phyloP scores from a whole-genome alignment of 2,113 vertebrate genomes.

The Ceyx margarethae region DNA sequence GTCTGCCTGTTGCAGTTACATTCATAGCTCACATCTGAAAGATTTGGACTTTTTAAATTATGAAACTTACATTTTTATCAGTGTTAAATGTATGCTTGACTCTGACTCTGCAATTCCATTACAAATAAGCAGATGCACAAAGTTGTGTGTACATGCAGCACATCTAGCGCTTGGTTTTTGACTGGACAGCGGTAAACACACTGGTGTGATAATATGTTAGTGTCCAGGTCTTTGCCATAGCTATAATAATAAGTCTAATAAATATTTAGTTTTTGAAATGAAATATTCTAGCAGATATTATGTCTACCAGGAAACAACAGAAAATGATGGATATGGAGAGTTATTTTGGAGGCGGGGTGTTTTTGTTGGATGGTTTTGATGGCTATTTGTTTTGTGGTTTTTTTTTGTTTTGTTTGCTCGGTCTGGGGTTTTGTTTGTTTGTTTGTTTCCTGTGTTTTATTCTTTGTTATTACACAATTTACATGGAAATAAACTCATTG shows the following conservation, averaged over 20 bases:
- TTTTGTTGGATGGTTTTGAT: not conserved
- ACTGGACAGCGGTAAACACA: accelerated
- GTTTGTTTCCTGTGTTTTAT: not conserved
- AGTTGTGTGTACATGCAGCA: not conserved
- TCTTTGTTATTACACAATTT: not conserved
- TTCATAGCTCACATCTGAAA: not conserved
- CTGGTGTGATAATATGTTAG: not conserved
- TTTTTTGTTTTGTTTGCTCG: not conserved
- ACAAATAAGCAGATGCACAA: not conserved
- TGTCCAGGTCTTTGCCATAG: not conserved
- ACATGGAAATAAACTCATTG: not conserved
- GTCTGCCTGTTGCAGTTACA: not conserved
- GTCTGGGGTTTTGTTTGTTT: not conserved
- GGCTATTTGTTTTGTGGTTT: no score
- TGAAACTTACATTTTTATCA: not conserved
- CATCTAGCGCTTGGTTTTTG: not conserved
- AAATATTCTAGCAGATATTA: not conserved
- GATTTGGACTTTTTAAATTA: not conserved
- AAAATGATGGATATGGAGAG: not conserved
- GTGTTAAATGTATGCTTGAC: not conserved
- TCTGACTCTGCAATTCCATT: not conserved
- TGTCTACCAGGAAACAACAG: not conserved
- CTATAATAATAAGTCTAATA: not conserved
- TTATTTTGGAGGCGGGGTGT: not conserved
- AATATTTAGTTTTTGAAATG: not conserved